These are phyloP conservation scores for Mesaphorura yosii DNA, from an alignment of 1,140 invertebrate genomes.

Conservation along the genomic window DNA sequence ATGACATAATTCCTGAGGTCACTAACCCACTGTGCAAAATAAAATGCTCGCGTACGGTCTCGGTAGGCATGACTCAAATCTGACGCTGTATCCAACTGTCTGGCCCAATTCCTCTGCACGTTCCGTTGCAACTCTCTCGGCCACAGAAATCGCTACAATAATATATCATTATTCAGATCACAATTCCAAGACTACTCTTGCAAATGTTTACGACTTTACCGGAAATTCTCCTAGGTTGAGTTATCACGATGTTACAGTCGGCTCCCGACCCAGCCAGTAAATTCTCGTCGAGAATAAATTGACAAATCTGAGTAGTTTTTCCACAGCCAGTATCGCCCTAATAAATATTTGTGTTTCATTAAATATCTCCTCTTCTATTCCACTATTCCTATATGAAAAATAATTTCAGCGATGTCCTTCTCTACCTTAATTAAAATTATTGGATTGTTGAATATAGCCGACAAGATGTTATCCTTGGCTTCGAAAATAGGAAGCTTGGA, in stretches of 20 bases:
- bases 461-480: slow-evolving; percentile 63
- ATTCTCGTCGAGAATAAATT: slow-evolving; percentile 93
- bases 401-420: slow-evolving; percentile 35
- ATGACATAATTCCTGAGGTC: not conserved
- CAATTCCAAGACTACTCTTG: not conserved
- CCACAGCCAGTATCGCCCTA: slow-evolving; percentile 90
- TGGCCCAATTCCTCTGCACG: slow-evolving; percentile 59
- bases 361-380: no score
- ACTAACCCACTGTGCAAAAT: slow-evolving; percentile 80
- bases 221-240: slow-evolving; percentile 80
- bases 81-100: slow-evolving; percentile 62
- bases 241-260: slow-evolving; percentile 77
- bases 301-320: slow-evolving; percentile 67
- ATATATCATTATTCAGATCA: not conserved
- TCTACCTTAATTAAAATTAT: slow-evolving; percentile 82
- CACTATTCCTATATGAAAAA: no score
- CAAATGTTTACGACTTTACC: not conserved
- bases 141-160: slow-evolving; percentile 78
- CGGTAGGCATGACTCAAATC: slow-evolving; percentile 79
- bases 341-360: no score
- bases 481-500: slow-evolving; percentile 60
- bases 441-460: slow-evolving; percentile 69
- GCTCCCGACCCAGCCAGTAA: slow-evolving; percentile 69
- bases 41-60: slow-evolving; percentile 82
- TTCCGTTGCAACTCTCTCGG: slow-evolving; percentile 78